Conservation (phyloP, 2,888 invertebrate species). For the Drosophila nigritarsus region DNA sequence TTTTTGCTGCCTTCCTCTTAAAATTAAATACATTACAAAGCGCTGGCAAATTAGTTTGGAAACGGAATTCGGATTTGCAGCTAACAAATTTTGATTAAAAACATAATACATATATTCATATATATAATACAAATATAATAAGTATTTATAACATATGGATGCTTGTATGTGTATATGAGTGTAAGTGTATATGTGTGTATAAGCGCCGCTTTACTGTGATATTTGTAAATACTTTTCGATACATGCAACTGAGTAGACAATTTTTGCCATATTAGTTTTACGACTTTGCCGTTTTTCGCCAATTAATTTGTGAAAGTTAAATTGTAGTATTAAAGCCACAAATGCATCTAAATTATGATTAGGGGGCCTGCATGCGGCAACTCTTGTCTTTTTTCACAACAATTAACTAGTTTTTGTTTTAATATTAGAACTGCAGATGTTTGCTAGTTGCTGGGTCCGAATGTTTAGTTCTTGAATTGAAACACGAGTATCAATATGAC, state of each 20-base stretch:
- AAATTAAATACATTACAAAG: slow-evolving; percentile 68
- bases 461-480: slow-evolving; percentile 74
- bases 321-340: slow-evolving; percentile 64
- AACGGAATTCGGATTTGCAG: slow-evolving; percentile 59
- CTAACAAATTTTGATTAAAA: slow-evolving; percentile 57
- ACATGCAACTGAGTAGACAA: slow-evolving; percentile 50
- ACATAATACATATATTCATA: slow-evolving; percentile 48
- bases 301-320: slow-evolving; percentile 41
- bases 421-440: slow-evolving; percentile 39
- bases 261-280: slow-evolving; percentile 29
- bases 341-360: slow-evolving; percentile 56
- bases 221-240: slow-evolving; percentile 57
- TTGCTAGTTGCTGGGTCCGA: slow-evolving; percentile 24
- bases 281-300: slow-evolving; percentile 36
- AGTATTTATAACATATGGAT: slow-evolving; percentile 47
- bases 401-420: slow-evolving; percentile 61
- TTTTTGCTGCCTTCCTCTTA: slow-evolving; percentile 55
- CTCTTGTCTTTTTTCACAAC: slow-evolving; percentile 72
- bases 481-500: slow-evolving; percentile 81
- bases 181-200: slow-evolving; percentile 33
- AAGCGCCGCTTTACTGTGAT: slow-evolving; percentile 33
- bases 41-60: slow-evolving; percentile 65
- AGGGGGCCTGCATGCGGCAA: slow-evolving; percentile 54
- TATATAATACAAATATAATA: slow-evolving; percentile 57
- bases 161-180: slow-evolving; percentile 22